These are phyloP conservation scores for Amphibalanus amphitrite DNA, from an alignment of 1,140 invertebrate species.

Conservation along the genomic window DNA sequence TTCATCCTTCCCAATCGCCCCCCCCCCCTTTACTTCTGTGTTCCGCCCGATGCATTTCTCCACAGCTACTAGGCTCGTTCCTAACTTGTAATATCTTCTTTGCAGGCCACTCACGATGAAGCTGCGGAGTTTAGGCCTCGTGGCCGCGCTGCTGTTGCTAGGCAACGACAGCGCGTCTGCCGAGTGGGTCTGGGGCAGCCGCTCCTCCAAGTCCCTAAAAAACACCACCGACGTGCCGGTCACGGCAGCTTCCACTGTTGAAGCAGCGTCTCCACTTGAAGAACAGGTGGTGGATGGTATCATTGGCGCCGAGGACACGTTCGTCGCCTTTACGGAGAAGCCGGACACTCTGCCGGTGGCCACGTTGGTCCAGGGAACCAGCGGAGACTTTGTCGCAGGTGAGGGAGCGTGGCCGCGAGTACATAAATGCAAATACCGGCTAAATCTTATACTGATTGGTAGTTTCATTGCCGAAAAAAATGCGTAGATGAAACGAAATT, in stretches of 20 bases:
- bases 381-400: not conserved
- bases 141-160: not conserved
- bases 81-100: too few relatives aligned
- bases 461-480: too few relatives aligned
- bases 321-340: not conserved
- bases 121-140: not conserved
- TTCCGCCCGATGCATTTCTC: too few relatives aligned
- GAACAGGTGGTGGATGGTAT: not conserved
- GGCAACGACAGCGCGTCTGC: not conserved
- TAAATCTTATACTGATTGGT: too few relatives aligned
- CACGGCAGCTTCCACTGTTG: not conserved
- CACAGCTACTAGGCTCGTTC: too few relatives aligned
- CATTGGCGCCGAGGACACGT: not conserved
- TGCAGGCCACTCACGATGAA: not conserved
- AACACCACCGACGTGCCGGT: not conserved
- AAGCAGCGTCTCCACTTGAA: not conserved
- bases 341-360: not conserved
- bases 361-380: not conserved
- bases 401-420: too few relatives aligned
- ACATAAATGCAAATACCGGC: too few relatives aligned
- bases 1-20: too few relatives aligned
- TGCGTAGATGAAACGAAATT: too few relatives aligned
- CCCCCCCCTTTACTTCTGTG: too few relatives aligned
- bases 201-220: not conserved
- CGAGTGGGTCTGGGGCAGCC: not conserved